These are phyloP conservation scores for Acanthurus tractus DNA, from an alignment of 2,797 vertebrate genomes.

Conservation along the genomic window DNA sequence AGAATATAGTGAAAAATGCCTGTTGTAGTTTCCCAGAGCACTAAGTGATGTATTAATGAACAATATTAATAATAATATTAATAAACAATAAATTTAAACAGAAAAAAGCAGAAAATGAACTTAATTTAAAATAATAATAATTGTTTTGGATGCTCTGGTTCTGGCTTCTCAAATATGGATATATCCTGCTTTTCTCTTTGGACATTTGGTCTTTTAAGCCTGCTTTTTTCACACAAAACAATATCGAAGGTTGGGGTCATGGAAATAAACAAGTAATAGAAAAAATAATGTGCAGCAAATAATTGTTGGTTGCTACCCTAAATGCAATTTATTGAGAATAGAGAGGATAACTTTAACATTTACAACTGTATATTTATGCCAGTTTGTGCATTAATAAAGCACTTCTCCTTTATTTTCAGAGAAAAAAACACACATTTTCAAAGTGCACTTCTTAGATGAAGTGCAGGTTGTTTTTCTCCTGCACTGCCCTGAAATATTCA, in stretches of 20 bases:
- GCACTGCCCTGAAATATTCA: background rate
- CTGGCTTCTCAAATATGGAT: too few relatives aligned
- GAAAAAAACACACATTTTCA: too few relatives aligned
- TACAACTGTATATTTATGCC: background rate
- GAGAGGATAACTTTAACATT: background rate
- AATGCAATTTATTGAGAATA: too few relatives aligned
- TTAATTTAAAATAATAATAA: too few relatives aligned
- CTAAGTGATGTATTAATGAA: too few relatives aligned
- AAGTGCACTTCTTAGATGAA: conserved; percentile 6
- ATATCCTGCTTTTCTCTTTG: background rate
- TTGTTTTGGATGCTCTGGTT: too few relatives aligned
- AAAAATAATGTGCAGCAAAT: background rate
- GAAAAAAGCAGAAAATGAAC: too few relatives aligned
- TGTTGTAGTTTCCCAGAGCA: background rate
- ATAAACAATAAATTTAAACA: too few relatives aligned
- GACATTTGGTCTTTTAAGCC: background rate
- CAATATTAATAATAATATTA: too few relatives aligned
- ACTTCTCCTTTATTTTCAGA: background rate
- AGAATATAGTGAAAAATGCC: background rate
- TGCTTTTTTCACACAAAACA: background rate
- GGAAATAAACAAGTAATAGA: background rate
- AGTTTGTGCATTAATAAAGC: background rate
- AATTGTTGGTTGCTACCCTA: background rate
- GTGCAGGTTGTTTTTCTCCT: background rate
- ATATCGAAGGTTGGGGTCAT: background rate